Base-by-base conservation (phyloP, 2,797 vertebrate species). In the Parambassis ranga region DNA sequence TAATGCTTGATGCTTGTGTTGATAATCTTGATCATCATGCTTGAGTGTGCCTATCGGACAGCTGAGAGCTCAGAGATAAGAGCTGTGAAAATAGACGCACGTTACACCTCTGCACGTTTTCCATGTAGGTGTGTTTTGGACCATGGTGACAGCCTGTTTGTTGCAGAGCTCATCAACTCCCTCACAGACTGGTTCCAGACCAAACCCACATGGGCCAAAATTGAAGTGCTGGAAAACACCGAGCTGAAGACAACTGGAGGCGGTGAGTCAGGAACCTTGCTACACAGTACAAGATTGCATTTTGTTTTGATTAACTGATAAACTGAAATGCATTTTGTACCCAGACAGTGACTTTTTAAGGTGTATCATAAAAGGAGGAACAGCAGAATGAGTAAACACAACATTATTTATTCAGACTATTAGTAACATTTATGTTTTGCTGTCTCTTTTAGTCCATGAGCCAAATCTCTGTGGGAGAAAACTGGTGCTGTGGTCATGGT, bases 401-500 rank as follows among this genome's bases (percentile, higher is more conserved):
- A 11, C 41, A 43, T 10, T 10, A 43, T n/a, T n/a, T n/a, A n/a
- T n/a, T n/a, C n/a, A n/a, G n/a, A n/a, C n/a, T n/a, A n/a, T 22
- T 13, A 24, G 14, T n/a, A 10, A 14, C 15, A 28, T 57, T 13
- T 26, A 27, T 20, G 7, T 3, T 30, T 16, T 18, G 37, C 2
- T 41, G 5, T 74, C 10, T 53, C 1, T 55, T 71, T 57, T 32
- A 88, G 86, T 83, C 20, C 81, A 86, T 15, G 82, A 90, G 96
- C 95, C 31, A 76, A 85, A 75, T 87, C 92, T 24, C 88, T 98
- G 2, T 98, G 96, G 96, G 89, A 92, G 56, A 91, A 89, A 56
- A 93, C 79, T 0, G 96, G 94, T 52, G 95, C 95, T 0, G 95
- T 98, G 75, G 88, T 98, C 61, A 94, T 96, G 93, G 95, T 93